Base-by-base conservation (phyloP, 2,113 vertebrate genomes). In the Notarius lentiginosus region DNA sequence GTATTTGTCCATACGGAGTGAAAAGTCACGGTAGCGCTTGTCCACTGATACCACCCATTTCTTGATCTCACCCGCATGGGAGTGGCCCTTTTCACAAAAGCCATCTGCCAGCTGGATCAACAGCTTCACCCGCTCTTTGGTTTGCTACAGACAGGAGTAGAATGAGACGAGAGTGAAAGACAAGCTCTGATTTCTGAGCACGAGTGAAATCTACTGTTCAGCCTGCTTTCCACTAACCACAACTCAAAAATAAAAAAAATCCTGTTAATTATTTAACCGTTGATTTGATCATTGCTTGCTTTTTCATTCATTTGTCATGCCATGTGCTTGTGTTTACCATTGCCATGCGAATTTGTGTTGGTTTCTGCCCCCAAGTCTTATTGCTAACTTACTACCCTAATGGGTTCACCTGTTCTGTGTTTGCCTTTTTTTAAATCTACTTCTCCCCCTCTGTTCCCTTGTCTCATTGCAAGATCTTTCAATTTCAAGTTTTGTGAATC, bases 101-200 rank as follows among this genome's bases (percentile, higher is more conserved):
- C 98, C 97, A 60, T 99, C 98, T 2, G 98, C 98, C 92, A 99
- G 95, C 95, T 99, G 98, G 94, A 99, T 99, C 95, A 99, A 95
- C 92, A 99, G 95, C 96, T 99, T 99, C 92, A 99, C 98, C 1
- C 98, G 96, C 94, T 99, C 98, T 96, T 99, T 99, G 93, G 98
- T 99, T 99, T 99, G 98, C 98, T 99, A 53, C 20, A 79, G 30
- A 61, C 27, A 76, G 86, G 41, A 11, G 83, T 65, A 22, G 47
- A 88, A 86, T 72, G 51, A 82, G 68, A 86, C 63, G 47, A 82
- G 68, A 79, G 60, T 82, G 6, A 66, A 24, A 82, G 34, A 73
- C 27, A 17, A 1, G 5, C 22, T 22, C 56, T 53, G 51, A 75
- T 30, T 30, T 68, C 34, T 47, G 17, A 22, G 70, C 7, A 75